These are phyloP conservation scores for Hippolais icterina DNA, from an alignment of 2,113 vertebrate species.

Conservation along the genomic window DNA sequence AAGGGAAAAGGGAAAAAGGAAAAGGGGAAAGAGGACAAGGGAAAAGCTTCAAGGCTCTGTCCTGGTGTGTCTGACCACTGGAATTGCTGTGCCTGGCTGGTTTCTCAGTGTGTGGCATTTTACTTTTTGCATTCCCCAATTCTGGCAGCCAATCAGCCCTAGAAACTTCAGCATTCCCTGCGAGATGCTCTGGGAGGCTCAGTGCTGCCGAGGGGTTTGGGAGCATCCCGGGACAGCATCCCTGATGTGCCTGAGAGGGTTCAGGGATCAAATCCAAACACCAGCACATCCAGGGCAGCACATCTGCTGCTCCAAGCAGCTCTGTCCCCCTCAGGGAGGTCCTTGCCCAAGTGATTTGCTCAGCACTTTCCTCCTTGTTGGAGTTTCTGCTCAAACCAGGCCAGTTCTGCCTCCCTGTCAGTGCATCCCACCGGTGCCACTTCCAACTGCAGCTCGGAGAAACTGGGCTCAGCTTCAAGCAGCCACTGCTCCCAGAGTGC, in stretches of 20 bases:
- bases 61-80: not conserved
- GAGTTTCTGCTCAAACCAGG: not conserved
- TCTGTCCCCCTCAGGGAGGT: not conserved
- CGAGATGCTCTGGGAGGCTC: not conserved
- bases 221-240: not conserved
- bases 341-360: not conserved
- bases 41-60: not conserved
- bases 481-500: fast-evolving
- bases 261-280: not conserved
- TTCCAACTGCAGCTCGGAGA: fast-evolving
- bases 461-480: not conserved
- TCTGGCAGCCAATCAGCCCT: not conserved
- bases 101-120: not conserved
- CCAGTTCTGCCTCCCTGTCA: not conserved
- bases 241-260: not conserved
- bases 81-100: fast-evolving
- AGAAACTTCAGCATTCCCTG: not conserved
- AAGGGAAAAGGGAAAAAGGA: not conserved
- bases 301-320: not conserved
- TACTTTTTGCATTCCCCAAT: not conserved
- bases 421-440: not conserved
- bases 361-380: not conserved
- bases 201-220: fast-evolving
- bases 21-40: not conserved
- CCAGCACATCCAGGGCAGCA: not conserved